Evolutionary conservation across 2,113 vertebrate genomes (phyloP), one percentile per base, ranked within the genome.

Genomic region (Myiagra hebetior): DNA sequence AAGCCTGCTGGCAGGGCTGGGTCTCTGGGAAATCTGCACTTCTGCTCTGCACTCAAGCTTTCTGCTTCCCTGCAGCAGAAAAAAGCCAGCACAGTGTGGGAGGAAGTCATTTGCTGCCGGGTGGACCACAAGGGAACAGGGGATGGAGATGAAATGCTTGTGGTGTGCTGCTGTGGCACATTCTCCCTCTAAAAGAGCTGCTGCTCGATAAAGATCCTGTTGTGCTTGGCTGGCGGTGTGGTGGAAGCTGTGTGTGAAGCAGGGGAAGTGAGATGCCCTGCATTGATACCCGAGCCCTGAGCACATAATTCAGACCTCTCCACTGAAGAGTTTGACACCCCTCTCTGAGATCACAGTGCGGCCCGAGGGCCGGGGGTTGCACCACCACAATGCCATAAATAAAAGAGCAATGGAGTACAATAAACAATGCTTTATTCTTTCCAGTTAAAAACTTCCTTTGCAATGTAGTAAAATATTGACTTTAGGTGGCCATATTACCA

Each of bases 401-500:
- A 95, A 95, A 88, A 81, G 30, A 63, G 60, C 49, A 78, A 33
- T 9, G 26, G 78, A 77, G 55, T 53, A 91, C 55, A 87, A 81
- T 96, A 90, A 96, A 86, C 72, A 90, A 31, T 19, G 39, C 28
- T 92, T 67, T 72, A 84, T 41, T 81, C 60, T 84, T 90, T 70
- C 68, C 46, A 74, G 47, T 96, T 96, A 95, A 96, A 96, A 97
- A 95, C 96, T 96, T 96, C 96, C 95, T 96, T 80, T 89, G 41
- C 55, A 60, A 31, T 56, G 63, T 28, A 80, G 24, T 62, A 81
- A 91, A 88, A 92, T 96, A 97, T 96, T 90, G 95, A 96, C 90
- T 94, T 86, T 62, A 72, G 13, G 47, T 75, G 72, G 87, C 92
- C 55, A 39, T 94, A 69, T 83, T 90, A 96, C 94, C 93, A 3